These are phyloP conservation scores for Channa maculata DNA, from an alignment of 2,113 vertebrate species.

Conservation along the genomic window DNA sequence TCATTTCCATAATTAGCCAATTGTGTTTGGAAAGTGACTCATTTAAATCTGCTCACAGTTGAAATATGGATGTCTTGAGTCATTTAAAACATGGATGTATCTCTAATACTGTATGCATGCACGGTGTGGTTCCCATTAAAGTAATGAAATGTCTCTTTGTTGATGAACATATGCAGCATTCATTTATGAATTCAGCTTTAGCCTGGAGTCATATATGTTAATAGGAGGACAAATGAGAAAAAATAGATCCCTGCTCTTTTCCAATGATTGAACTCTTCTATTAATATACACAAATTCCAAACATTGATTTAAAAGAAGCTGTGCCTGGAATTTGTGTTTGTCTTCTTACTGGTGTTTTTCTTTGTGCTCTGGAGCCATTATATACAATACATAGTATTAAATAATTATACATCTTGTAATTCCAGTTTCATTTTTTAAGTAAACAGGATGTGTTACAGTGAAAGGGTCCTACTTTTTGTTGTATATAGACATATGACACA, in stretches of 20 bases:
- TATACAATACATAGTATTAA: too few relatives aligned
- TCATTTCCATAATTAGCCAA: constrained; percentile 73
- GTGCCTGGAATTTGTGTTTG: background rate
- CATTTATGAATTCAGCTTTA: constrained; percentile 19
- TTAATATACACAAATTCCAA: background rate
- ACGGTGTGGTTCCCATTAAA: constrained; percentile 18
- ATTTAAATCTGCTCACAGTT: constrained; percentile 61
- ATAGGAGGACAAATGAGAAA: background rate
- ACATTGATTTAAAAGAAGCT: background rate
- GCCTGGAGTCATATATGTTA: constrained; percentile 4
- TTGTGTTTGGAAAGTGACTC: constrained; percentile 69
- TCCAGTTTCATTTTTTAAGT: background rate
- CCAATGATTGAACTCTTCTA: background rate
- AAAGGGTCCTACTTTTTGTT: background rate
- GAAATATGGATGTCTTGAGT: constrained; percentile 68
- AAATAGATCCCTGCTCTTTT: background rate
- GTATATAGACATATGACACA: background rate
- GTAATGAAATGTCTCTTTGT: constrained; percentile 36
- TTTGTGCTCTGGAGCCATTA: background rate
- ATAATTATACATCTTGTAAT: too few relatives aligned
- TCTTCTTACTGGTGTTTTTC: background rate
- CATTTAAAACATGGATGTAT: constrained; percentile 56
- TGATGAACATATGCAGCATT: background rate
- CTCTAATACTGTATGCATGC: constrained; percentile 40
- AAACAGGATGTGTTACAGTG: background rate